These are phyloP conservation scores for Danio tinwini DNA, from an alignment of 2,797 vertebrate species.

Conservation along the genomic window DNA sequence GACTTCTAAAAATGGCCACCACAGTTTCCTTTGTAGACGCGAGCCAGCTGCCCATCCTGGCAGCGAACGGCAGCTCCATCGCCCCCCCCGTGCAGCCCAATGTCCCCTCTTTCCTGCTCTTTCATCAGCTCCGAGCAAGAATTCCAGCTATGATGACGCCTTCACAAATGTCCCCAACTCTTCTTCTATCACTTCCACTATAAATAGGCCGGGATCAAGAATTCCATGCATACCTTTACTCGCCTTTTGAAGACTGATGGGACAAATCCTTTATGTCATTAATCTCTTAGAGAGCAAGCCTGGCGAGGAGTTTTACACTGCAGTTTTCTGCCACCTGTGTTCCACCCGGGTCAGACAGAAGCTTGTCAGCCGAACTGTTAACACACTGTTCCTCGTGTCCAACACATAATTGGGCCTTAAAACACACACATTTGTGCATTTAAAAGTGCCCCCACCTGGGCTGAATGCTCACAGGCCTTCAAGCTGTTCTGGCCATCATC, in stretches of 20 bases:
- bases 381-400: slow-evolving; percentile 66
- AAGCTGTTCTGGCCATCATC: slow-evolving; percentile 52
- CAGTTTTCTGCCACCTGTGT: slow-evolving; percentile 60
- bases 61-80: slow-evolving; percentile 48
- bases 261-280: slow-evolving; percentile 77
- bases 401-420: slow-evolving; percentile 57
- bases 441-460: slow-evolving; percentile 40
- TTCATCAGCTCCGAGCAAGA: slow-evolving; percentile 70
- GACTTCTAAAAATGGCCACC: slow-evolving; percentile 43
- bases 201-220: slow-evolving; percentile 75
- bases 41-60: slow-evolving; percentile 56
- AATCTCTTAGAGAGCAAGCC: slow-evolving; percentile 75
- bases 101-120: slow-evolving; percentile 72
- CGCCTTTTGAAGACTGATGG: slow-evolving; percentile 77
- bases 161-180: slow-evolving; percentile 73
- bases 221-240: slow-evolving; percentile 73
- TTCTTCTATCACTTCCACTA: slow-evolving; percentile 78
- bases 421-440: slow-evolving; percentile 42
- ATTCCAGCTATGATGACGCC: slow-evolving; percentile 71
- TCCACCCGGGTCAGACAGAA: slow-evolving; percentile 54
- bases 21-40: slow-evolving; percentile 40
- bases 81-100: slow-evolving; percentile 64
- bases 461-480: slow-evolving; percentile 10
- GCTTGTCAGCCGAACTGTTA: slow-evolving; percentile 78
- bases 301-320: slow-evolving; percentile 75